These are phyloP conservation scores for Diplodus puntazzo DNA, from an alignment of 2,797 vertebrate species.

Conservation along the genomic window DNA sequence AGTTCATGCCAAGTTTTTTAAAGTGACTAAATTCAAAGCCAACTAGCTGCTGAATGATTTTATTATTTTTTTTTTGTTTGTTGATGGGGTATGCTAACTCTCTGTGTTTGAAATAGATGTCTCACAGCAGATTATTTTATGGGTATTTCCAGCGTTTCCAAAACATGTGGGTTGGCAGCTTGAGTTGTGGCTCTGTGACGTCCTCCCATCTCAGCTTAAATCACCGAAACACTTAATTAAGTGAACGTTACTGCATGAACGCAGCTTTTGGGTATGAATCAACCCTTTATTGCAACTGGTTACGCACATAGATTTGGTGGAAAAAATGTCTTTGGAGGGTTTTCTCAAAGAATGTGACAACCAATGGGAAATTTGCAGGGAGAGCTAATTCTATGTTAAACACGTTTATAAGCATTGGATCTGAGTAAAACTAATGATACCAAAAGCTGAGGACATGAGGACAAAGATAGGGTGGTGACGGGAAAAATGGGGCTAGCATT, in stretches of 20 bases:
- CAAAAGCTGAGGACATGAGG: neutral
- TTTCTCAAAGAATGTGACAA: neutral
- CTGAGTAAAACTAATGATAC: neutral
- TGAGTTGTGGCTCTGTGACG: neutral
- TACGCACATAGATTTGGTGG: neutral
- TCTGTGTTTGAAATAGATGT: slow-evolving; percentile 8
- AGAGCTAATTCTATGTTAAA: neutral
- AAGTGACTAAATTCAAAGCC: neutral
- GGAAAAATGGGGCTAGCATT: neutral
- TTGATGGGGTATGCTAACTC: slow-evolving; percentile 11
- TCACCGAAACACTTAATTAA: neutral
- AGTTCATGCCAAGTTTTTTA: neutral
- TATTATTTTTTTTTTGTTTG: neutral
- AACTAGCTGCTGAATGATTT: neutral
- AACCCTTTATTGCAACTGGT: neutral
- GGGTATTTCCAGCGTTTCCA: neutral
- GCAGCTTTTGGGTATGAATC: neutral
- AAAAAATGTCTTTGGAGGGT: neutral
- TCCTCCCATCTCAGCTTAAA: neutral
- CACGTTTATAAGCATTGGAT: neutral
- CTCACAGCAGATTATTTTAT: slow-evolving; percentile 1
- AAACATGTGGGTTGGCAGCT: neutral
- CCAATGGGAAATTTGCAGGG: no score
- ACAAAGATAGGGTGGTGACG: no score
- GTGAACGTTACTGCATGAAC: neutral